Conservation (phyloP, 2,888 invertebrate species). For the Lottia gigantea region DNA sequence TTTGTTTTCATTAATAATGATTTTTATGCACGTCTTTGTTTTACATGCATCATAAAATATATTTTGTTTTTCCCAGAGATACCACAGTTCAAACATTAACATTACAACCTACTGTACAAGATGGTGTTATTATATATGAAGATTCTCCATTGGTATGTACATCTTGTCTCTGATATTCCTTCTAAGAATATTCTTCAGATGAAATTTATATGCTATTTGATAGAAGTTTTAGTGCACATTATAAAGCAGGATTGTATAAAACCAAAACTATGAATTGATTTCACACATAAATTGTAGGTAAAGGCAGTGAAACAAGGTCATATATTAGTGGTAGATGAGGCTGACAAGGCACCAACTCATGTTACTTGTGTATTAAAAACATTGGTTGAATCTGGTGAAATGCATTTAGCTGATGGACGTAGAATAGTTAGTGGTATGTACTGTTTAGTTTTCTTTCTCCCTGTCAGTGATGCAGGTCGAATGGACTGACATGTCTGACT, state of each 20-base stretch:
- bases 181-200: too few species aligned
- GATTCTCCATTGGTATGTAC: slow-evolving; percentile 87
- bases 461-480: slow-evolving; percentile 32
- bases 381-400: slow-evolving; percentile 93
- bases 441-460: too few species aligned
- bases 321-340: slow-evolving; percentile 94
- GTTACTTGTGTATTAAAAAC: slow-evolving; percentile 96
- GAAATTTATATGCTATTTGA: too few species aligned
- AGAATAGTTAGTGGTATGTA: slow-evolving; percentile 76
- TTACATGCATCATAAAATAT: background rate
- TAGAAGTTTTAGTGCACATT: too few species aligned
- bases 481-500: too few species aligned
- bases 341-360: slow-evolving; percentile 97
- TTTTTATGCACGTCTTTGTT: background rate
- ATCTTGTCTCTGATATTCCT: too few species aligned
- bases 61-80: slow-evolving; percentile 73
- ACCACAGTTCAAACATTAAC: slow-evolving; percentile 95
- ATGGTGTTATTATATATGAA: slow-evolving; percentile 90
- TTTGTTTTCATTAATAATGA: background rate
- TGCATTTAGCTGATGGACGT: slow-evolving; percentile 93
- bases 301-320: slow-evolving; percentile 88
- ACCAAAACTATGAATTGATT: too few species aligned
- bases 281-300: slow-evolving; percentile 45
- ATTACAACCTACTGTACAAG: slow-evolving; percentile 88
- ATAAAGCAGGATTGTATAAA: too few species aligned